These are phyloP conservation scores for Tolmerus cingulatus DNA, from an alignment of 2,888 invertebrate genomes.

Conservation along the genomic window DNA sequence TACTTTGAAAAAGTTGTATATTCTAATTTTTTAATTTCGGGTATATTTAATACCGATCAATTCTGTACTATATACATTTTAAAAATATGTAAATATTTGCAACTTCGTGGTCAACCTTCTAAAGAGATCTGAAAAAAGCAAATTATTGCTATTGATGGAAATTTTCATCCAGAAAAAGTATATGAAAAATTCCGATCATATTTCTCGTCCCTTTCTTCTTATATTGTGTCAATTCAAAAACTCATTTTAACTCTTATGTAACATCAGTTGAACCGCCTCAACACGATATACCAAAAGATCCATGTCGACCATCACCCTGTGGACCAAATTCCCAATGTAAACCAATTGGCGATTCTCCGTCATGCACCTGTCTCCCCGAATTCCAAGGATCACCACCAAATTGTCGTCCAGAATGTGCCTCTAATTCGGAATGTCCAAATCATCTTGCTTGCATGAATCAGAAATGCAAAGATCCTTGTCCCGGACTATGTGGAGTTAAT, in stretches of 20 bases:
- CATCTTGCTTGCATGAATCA: slow-evolving; percentile 75
- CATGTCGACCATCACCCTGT: slow-evolving; percentile 67
- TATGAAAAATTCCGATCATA: not conserved
- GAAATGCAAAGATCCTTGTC: slow-evolving; percentile 77
- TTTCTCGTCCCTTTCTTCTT: not conserved
- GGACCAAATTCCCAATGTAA: slow-evolving; percentile 68
- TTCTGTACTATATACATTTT: too few species aligned
- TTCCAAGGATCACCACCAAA: slow-evolving; percentile 75
- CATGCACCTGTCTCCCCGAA: slow-evolving; percentile 71
- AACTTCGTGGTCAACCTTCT: not conserved
- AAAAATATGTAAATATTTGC: not conserved
- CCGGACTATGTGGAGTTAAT: slow-evolving; percentile 69
- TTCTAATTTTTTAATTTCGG: too few species aligned
- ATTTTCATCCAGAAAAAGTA: not conserved
- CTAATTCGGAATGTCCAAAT: slow-evolving; percentile 74
- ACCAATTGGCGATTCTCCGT: slow-evolving; percentile 62
- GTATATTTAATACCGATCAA: too few species aligned
- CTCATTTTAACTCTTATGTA: not conserved
- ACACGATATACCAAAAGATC: slow-evolving; percentile 58
- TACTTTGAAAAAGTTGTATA: too few species aligned
- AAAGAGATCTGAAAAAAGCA: not conserved
- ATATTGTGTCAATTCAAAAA: not conserved
- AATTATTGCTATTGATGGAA: not conserved
- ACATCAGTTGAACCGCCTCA: not conserved
- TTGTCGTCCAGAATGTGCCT: slow-evolving; percentile 75